These are phyloP conservation scores for Sorex maritimensis DNA, from an alignment of 2,797 vertebrate genomes.

Conservation along the genomic window DNA sequence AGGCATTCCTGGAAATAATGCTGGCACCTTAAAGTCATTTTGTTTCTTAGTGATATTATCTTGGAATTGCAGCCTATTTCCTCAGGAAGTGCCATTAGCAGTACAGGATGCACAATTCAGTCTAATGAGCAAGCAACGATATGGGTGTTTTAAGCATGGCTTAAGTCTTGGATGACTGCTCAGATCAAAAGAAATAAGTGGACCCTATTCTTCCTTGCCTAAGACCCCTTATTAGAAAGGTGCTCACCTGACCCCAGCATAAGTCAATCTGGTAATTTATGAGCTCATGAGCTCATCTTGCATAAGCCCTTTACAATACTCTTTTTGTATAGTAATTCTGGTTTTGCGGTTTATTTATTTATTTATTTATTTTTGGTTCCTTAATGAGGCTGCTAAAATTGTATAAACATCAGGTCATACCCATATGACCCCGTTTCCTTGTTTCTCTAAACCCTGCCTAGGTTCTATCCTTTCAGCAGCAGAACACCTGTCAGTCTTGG, in stretches of 20 bases:
- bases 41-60: slow-evolving; percentile 76
- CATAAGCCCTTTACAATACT: neutral
- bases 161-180: slow-evolving; percentile 26
- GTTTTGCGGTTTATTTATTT: neutral
- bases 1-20: neutral
- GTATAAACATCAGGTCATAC: neutral
- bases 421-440: neutral
- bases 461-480: neutral
- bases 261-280: neutral
- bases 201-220: neutral
- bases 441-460: neutral
- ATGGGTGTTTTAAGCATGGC: slow-evolving; percentile 49
- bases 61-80: slow-evolving; percentile 79
- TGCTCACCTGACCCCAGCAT: rapidly evolving
- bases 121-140: slow-evolving; percentile 78
- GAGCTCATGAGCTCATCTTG: neutral
- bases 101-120: slow-evolving; percentile 76
- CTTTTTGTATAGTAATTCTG: neutral
- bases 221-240: neutral
- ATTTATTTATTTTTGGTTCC: neutral
- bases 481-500: slow-evolving; percentile 61
- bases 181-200: slow-evolving; percentile 56
- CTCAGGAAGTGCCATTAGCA: slow-evolving; percentile 81
- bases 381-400: neutral
- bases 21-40: slow-evolving; percentile 29